Conservation (phyloP, 1,140 invertebrate genomes). For the Probaryconus sp. region DNA sequence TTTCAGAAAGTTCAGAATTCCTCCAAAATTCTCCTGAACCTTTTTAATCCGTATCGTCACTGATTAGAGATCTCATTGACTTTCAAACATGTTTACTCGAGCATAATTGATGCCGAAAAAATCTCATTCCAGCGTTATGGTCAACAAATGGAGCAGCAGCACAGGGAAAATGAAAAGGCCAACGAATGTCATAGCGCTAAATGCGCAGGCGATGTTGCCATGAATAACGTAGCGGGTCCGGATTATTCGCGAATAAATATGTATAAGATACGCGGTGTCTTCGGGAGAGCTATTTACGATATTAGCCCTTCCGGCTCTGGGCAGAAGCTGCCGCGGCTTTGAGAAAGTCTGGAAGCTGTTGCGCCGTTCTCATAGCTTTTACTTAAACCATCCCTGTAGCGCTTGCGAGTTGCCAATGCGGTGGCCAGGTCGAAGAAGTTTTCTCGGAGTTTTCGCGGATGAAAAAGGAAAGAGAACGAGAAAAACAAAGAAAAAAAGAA, state of each 20-base stretch:
- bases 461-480: slow-evolving; percentile 5
- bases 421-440: slow-evolving; percentile 19
- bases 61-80: no score
- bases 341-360: slow-evolving; percentile 36
- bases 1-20: no score
- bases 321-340: slow-evolving; percentile 13
- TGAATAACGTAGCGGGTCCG: slow-evolving; percentile 18
- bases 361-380: slow-evolving; percentile 17
- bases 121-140: background rate
- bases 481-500: background rate
- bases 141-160: slow-evolving; percentile 3
- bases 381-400: slow-evolving; percentile 20
- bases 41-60: no score
- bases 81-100: background rate
- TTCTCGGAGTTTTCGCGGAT: background rate
- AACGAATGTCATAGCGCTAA: slow-evolving; percentile 10
- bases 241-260: slow-evolving; percentile 54
- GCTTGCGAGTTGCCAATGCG: background rate
- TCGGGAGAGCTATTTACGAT: slow-evolving; percentile 43
- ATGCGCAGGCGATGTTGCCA: slow-evolving; percentile 4
- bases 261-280: slow-evolving; percentile 38
- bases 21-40: no score
- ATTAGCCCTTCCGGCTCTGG: slow-evolving; percentile 21
- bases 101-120: slow-evolving; percentile 8
- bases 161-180: slow-evolving; percentile 16